Percentiles rank a stretch among this genome's conserved stretches.
Evolutionary conservation across 2,113 vertebrate species (phyloP).

Genomic region (Synchiropus splendidus): DNA sequence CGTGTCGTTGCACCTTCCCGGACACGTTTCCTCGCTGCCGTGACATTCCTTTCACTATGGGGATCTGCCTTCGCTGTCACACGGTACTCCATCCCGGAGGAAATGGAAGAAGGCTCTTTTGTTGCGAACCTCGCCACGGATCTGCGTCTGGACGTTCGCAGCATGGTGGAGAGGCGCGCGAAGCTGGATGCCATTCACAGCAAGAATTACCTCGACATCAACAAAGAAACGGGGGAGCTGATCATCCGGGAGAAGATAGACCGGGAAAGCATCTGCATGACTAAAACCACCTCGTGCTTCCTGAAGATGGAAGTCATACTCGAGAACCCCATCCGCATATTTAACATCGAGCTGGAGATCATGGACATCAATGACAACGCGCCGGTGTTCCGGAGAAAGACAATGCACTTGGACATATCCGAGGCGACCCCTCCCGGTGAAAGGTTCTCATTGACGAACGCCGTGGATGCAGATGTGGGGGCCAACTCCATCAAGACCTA

Average conservation of each 20-base stretch:
- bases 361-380: constrained; percentile 74
- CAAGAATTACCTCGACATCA: constrained; percentile 67
- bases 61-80: constrained; percentile 52
- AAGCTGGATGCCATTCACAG: constrained; percentile 66
- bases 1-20: constrained; percentile 16
- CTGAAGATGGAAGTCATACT: constrained; percentile 71
- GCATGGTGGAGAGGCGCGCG: constrained; percentile 54
- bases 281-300: constrained; percentile 64
- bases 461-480: constrained; percentile 70
- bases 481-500: constrained; percentile 70
- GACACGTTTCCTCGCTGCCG: constrained; percentile 26
- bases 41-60: constrained; percentile 51
- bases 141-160: constrained; percentile 61
- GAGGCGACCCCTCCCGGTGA: constrained; percentile 67
- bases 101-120: constrained; percentile 67
- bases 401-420: constrained; percentile 73
- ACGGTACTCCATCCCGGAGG: constrained; percentile 71
- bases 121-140: constrained; percentile 69
- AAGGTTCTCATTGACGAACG: constrained; percentile 72
- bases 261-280: constrained; percentile 66
- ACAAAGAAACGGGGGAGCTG: constrained; percentile 67
- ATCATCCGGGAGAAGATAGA: constrained; percentile 67
- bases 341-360: constrained; percentile 67
- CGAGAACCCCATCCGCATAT: constrained; percentile 64
- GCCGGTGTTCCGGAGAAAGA: constrained; percentile 65